Evolutionary conservation across 2,113 vertebrate genomes (phyloP).

Genomic region (Marmota flaviventris): DNA sequence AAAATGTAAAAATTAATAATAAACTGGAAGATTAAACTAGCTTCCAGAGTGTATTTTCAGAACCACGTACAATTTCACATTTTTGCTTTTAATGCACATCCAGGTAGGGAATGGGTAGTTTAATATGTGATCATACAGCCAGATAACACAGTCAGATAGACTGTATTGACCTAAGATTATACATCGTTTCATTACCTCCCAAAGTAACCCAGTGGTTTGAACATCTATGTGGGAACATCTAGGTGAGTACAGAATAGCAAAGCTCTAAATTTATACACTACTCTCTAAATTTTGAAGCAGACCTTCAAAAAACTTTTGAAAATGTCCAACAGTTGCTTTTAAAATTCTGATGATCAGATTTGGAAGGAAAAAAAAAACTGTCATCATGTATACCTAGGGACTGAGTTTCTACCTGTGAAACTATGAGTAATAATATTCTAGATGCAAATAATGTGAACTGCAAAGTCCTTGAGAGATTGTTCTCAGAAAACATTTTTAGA

Average conservation of each 20-base stretch:
- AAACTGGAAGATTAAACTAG: constrained; percentile 26
- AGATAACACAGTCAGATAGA: background rate
- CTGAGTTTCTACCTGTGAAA: constrained; percentile 16
- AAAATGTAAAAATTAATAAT: background rate
- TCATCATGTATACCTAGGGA: background rate
- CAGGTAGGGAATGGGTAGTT: background rate
- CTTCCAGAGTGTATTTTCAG: background rate
- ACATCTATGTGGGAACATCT: background rate
- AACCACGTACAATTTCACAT: background rate
- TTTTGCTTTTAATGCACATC: constrained; percentile 42
- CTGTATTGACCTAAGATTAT: background rate
- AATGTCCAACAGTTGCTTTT: background rate
- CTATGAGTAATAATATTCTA: background rate
- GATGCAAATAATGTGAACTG: background rate
- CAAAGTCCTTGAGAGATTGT: constrained; percentile 44
- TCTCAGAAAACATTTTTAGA: constrained; percentile 68
- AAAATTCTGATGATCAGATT: constrained; percentile 15
- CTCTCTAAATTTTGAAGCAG: background rate
- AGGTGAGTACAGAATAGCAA: background rate
- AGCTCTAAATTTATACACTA: background rate
- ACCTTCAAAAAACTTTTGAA: constrained; percentile 7
- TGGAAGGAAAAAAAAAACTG: background rate
- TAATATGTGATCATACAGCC: background rate
- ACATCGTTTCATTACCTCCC: background rate
- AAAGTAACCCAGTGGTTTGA: constrained; percentile 15